A percentile compares a stretch with the other conserved stretches of the same genome.
Conservation (phyloP, 2,113 vertebrate species). For the Ciconia boyciana region DNA sequence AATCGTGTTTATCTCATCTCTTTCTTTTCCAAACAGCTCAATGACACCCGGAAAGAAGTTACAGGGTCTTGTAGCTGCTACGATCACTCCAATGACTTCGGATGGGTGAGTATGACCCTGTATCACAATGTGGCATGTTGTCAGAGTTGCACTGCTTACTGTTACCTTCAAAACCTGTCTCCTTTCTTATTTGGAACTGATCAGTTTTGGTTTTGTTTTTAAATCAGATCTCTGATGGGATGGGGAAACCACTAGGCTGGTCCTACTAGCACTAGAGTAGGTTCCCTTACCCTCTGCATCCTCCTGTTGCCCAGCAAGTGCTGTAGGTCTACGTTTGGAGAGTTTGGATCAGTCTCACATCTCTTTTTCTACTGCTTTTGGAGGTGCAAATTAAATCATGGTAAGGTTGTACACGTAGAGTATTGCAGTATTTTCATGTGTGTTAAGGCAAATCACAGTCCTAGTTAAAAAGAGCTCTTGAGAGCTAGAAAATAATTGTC, state of each 20-base stretch:
- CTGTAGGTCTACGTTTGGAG: background rate
- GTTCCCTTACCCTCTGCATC: background rate
- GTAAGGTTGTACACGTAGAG: background rate
- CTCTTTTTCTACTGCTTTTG: background rate
- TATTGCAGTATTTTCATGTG: background rate
- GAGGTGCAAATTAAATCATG: background rate
- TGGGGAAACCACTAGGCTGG: background rate
- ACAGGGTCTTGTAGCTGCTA: slow-evolving; percentile 87
- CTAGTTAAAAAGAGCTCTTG: background rate
- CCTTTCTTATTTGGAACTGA: background rate
- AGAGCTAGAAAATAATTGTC: background rate
- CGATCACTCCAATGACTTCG: slow-evolving; percentile 86
- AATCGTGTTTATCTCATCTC: background rate
- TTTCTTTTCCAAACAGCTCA: background rate
- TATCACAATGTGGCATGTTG: background rate
- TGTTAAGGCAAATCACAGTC: background rate
- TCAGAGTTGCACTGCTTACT: background rate
- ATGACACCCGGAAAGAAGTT: slow-evolving; percentile 71
- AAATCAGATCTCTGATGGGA: background rate
- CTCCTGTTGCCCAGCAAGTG: background rate
- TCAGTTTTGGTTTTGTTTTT: background rate
- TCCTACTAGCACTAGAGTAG: background rate
- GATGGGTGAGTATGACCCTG: slow-evolving; percentile 75
- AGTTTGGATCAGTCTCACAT: background rate
- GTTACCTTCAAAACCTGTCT: background rate